A percentile compares a stretch with the other conserved stretches of the same genome.
These are phyloP conservation scores for Spatula clypeata DNA, from an alignment of 2,797 vertebrate genomes.

Conservation along the genomic window DNA sequence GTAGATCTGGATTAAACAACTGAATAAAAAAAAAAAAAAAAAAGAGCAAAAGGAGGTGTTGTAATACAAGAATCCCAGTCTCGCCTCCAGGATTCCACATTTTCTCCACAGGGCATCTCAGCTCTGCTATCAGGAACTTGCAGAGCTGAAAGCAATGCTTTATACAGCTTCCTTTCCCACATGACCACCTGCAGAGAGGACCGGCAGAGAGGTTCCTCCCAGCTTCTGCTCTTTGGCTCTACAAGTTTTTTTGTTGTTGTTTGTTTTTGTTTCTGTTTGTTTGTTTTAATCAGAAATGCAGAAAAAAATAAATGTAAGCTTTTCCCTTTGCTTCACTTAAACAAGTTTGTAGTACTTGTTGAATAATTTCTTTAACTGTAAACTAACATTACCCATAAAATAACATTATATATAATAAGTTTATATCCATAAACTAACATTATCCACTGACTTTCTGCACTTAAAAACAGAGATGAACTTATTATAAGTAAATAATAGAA, in stretches of 20 bases:
- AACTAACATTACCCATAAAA: neutral
- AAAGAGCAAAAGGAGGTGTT: neutral
- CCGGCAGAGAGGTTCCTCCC: neutral
- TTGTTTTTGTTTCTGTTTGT: neutral
- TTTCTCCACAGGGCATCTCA: neutral
- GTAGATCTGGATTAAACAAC: neutral
- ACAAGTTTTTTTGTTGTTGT: neutral
- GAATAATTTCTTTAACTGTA: neutral
- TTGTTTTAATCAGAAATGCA: neutral
- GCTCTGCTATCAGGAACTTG: neutral
- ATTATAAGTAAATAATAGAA: neutral
- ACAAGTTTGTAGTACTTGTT: neutral
- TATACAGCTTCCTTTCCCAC: neutral
- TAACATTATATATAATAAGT: no score
- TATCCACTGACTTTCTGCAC: neutral
- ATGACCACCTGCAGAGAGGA: neutral
- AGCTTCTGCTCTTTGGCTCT: neutral
- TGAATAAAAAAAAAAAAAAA: neutral
- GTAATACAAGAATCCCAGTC: neutral
- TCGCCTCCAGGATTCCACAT: fast-evolving
- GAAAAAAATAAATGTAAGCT: neutral
- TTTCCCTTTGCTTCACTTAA: neutral
- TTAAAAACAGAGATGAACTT: neutral
- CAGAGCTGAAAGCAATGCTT: neutral
- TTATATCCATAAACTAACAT: neutral